Percentiles rank a stretch among this genome's conserved stretches.
Conservation (phyloP, 2,888 invertebrate species). For the Drosophila merina region DNA sequence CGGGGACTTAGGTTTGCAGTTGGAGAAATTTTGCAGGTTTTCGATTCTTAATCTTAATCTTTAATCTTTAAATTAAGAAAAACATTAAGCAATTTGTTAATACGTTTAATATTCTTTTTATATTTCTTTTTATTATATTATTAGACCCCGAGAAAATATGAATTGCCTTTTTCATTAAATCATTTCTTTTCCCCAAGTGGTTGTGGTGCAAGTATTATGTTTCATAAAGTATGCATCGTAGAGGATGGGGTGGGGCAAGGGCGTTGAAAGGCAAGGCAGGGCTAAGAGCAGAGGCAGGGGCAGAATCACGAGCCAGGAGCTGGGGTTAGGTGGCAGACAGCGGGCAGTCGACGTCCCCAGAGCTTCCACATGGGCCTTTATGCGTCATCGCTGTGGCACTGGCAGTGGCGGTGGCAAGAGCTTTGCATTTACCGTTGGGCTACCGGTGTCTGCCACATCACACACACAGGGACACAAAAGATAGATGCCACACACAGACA, state of each 20-base stretch:
- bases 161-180: neutral
- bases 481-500: neutral
- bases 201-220: conserved; percentile 52
- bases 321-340: conserved; percentile 33
- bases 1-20: too few relatives aligned
- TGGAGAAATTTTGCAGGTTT: too few relatives aligned
- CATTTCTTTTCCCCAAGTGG: neutral
- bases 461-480: conserved; percentile 9
- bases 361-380: conserved; percentile 35
- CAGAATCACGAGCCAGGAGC: conserved; percentile 9
- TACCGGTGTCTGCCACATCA: conserved; percentile 25
- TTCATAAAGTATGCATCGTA: conserved; percentile 64
- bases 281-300: too few relatives aligned
- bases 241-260: neutral
- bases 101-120: too few relatives aligned
- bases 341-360: conserved; percentile 38
- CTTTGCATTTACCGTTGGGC: conserved; percentile 15
- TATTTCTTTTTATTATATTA: too few relatives aligned
- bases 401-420: conserved; percentile 22
- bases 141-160: too few relatives aligned
- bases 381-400: conserved; percentile 42
- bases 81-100: too few relatives aligned
- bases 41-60: too few relatives aligned
- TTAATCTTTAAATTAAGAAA: too few relatives aligned
- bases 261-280: conserved; percentile 5